Evolutionary conservation across 2,797 vertebrate species (phyloP).

Genomic region (Notamacropus eugenii): DNA sequence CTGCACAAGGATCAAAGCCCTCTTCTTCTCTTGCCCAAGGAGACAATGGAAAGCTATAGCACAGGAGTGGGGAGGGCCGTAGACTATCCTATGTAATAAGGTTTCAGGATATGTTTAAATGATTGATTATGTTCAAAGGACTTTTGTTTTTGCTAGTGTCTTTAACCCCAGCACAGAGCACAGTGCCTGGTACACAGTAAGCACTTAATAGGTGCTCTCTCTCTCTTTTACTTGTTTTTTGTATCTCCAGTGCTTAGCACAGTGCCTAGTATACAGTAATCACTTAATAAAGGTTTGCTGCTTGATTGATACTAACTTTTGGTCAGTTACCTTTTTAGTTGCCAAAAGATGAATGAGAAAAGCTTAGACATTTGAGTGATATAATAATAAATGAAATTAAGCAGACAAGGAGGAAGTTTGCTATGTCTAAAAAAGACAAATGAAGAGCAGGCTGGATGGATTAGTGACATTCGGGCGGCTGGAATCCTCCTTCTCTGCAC

Average conservation of each 20-base stretch:
- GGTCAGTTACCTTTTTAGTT: not conserved
- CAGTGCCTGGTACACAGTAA: not conserved
- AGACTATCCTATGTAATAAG: too few relatives aligned
- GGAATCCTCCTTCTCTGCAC: not conserved
- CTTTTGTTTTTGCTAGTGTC: not conserved
- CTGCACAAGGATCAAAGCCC: not conserved
- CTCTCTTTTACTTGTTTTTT: not conserved
- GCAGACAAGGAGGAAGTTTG: not conserved
- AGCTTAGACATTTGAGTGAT: not conserved
- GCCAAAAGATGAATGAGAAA: not conserved
- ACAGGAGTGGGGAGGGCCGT: too few relatives aligned
- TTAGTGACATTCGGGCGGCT: not conserved
- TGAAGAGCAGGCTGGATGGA: not conserved
- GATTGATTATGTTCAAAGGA: too few relatives aligned
- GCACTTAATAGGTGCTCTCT: not conserved
- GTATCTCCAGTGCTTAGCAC: not conserved
- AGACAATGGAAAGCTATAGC: not conserved
- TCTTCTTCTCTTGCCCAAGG: not conserved
- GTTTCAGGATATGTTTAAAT: too few relatives aligned
- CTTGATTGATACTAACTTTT: not conserved
- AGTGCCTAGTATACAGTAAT: not conserved
- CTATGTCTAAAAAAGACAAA: not conserved
- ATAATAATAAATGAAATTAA: not conserved
- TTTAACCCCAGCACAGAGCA: not conserved
- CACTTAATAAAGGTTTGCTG: not conserved